These are phyloP conservation scores for Abrostola triplasia DNA, from an alignment of 2,888 invertebrate species.

Conservation along the genomic window DNA sequence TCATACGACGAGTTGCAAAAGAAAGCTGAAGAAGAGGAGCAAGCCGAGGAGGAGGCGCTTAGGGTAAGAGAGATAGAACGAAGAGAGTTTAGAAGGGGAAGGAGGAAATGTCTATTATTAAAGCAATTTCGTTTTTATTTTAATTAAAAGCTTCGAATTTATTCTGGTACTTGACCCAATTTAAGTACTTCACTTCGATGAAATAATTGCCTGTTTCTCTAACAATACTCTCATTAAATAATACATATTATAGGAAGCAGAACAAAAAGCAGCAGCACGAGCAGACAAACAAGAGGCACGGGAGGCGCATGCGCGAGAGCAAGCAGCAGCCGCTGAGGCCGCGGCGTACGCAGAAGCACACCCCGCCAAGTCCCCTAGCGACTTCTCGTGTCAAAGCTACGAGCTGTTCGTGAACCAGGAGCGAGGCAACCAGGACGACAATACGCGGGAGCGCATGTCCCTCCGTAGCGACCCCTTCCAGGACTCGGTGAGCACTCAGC, in stretches of 20 bases:
- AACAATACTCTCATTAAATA: background rate
- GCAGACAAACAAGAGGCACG: conserved; percentile 90
- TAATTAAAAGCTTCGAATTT: too few relatives aligned
- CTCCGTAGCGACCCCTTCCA: conserved; percentile 95
- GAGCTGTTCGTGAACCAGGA: conserved; percentile 97
- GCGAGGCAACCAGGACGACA: conserved; percentile 96
- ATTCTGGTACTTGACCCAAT: too few relatives aligned
- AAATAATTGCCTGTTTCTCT: too few relatives aligned
- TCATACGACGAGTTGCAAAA: conserved; percentile 99
- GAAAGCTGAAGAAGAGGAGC: conserved; percentile 98
- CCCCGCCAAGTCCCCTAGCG: conserved; percentile 96
- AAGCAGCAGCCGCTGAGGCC: conserved; percentile 90
- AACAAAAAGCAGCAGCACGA: conserved; percentile 93
- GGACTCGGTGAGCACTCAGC: conserved; percentile 96
- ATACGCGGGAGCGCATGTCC: conserved; percentile 97
- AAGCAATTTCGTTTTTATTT: too few relatives aligned
- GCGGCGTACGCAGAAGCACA: conserved; percentile 89
- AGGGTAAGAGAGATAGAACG: conserved; percentile 88
- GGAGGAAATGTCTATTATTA: too few relatives aligned
- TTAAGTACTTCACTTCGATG: too few relatives aligned
- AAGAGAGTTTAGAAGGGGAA: background rate
- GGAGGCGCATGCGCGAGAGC: conserved; percentile 89
- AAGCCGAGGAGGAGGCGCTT: conserved; percentile 97
- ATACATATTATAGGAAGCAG: conserved; percentile 91
- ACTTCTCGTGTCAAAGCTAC: conserved; percentile 97